Conservation (phyloP, 2,113 vertebrate species). For the Oryzias javanicus region DNA sequence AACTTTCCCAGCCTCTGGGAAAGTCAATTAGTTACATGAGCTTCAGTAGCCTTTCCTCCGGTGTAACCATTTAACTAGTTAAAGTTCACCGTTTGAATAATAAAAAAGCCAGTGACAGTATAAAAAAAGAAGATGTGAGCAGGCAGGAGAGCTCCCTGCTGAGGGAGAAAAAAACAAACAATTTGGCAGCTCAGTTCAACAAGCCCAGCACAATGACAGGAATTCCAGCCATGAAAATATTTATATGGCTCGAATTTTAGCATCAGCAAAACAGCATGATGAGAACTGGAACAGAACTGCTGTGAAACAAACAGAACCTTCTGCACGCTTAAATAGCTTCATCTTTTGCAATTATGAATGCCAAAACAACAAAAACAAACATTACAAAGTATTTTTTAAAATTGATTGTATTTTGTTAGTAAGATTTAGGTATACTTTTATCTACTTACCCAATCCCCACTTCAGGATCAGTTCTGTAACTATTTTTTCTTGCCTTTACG, state of each 20-base stretch:
- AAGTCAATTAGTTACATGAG: slow-evolving; percentile 55
- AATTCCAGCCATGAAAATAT: slow-evolving; percentile 51
- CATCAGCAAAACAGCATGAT: slow-evolving; percentile 10
- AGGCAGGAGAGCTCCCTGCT: slow-evolving; percentile 20
- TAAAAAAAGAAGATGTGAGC: slow-evolving; percentile 38
- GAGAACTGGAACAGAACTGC: slow-evolving; percentile 12
- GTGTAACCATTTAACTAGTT: slow-evolving; percentile 34
- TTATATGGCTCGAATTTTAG: slow-evolving; percentile 30
- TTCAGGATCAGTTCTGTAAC: too few relatives aligned
- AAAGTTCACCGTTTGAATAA: slow-evolving; percentile 20
- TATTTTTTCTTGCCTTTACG: too few relatives aligned
- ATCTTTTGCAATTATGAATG: neutral
- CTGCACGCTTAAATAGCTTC: slow-evolving; percentile 10
- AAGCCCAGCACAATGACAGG: slow-evolving; percentile 42
- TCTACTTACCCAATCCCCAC: too few relatives aligned
- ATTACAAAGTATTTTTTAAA: too few relatives aligned
- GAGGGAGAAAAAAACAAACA: slow-evolving; percentile 13
- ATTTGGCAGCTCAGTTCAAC: slow-evolving; percentile 23
- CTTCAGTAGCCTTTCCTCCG: slow-evolving; percentile 27
- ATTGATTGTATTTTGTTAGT: too few relatives aligned
- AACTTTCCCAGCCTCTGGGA: slow-evolving; percentile 54
- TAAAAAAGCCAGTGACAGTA: slow-evolving; percentile 26
- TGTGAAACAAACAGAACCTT: slow-evolving; percentile 11
- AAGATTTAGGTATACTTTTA: too few relatives aligned
- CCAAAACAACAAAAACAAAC: too few relatives aligned